These are phyloP conservation scores for Dendropsophus ebraccatus DNA, from an alignment of 2,113 vertebrate genomes.

Conservation along the genomic window DNA sequence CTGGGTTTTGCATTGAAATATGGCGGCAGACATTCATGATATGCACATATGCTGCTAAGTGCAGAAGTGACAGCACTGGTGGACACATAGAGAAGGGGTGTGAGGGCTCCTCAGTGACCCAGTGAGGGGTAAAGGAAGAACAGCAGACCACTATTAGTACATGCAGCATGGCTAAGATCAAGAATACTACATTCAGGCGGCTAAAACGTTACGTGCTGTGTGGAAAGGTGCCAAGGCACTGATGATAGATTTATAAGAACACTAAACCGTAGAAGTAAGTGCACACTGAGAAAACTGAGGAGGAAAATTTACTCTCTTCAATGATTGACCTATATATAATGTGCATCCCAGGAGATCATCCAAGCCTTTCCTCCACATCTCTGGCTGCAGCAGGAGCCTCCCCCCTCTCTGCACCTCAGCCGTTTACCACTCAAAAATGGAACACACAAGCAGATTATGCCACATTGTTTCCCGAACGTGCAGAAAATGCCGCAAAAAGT, in stretches of 20 bases:
- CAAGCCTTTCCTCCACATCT: no score
- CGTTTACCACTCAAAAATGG: no score
- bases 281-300: no score
- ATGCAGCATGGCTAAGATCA: background rate
- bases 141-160: background rate
- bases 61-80: background rate
- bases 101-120: background rate
- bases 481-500: no score
- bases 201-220: background rate
- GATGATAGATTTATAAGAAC: background rate
- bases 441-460: no score
- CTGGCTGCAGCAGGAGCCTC: no score
- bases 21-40: constrained; percentile 19
- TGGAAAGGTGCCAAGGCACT: background rate
- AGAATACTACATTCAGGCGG: constrained; percentile 15
- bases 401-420: no score
- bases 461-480: no score
- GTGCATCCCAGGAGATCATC: no score
- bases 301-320: no score
- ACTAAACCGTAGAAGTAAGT: no score
- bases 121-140: background rate
- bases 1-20: background rate
- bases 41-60: background rate
- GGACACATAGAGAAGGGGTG: background rate
- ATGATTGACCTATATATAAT: no score